Conservation (phyloP, 2,888 invertebrate genomes). For the Bugulina stolonifera region DNA sequence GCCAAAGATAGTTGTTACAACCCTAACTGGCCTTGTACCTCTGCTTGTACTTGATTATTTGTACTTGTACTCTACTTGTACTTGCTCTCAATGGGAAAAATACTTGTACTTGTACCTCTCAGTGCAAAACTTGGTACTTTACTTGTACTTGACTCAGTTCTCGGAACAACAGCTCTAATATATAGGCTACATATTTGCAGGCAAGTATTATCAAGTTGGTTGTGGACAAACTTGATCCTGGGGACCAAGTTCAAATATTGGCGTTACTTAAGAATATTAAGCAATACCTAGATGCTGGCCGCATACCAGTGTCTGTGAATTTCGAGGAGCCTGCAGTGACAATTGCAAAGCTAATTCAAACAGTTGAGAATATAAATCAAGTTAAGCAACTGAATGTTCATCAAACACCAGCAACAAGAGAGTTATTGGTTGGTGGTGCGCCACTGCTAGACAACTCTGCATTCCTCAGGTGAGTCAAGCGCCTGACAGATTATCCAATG, state of each 20-base stretch:
- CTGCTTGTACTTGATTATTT: no score
- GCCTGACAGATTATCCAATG: no score
- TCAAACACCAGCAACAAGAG: not conserved
- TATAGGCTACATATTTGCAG: not conserved
- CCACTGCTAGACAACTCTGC: not conserved
- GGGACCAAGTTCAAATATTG: not conserved
- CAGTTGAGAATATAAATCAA: not conserved
- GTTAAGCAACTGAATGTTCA: not conserved
- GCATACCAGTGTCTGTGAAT: not conserved
- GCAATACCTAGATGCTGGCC: not conserved
- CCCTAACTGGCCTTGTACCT: no score
- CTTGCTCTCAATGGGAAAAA: no score
- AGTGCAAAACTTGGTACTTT: no score
- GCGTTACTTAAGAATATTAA: conserved; percentile 13
- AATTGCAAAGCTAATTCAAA: not conserved
- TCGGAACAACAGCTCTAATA: no score
- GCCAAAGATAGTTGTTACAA: no score
- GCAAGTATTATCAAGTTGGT: conserved; percentile 16
- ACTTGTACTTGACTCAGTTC: no score
- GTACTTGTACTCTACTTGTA: no score
- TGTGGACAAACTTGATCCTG: not conserved
- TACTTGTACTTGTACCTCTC: no score
- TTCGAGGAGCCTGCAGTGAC: conserved; percentile 10
- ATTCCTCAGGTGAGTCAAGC: not conserved
- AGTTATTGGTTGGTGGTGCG: not conserved